These are phyloP conservation scores for Margaritifera margaritifera DNA, from an alignment of 2,888 invertebrate genomes.

Conservation along the genomic window DNA sequence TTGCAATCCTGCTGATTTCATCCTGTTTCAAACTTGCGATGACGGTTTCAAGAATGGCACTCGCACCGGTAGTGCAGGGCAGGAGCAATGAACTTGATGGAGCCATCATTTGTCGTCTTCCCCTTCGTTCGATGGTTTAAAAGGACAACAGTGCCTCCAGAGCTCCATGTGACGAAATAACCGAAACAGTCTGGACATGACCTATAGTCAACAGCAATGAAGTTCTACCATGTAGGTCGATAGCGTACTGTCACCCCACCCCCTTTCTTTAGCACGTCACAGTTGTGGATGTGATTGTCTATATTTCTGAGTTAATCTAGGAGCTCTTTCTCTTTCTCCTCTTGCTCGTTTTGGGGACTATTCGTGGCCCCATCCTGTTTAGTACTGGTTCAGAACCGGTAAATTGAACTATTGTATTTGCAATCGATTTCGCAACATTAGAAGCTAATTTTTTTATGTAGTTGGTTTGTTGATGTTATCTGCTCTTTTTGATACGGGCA, in stretches of 20 bases:
- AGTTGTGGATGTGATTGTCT: conserved; percentile 9
- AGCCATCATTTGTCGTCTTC: not conserved
- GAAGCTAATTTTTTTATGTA: too few species aligned
- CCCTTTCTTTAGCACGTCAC: not conserved
- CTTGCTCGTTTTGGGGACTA: conserved; percentile 6
- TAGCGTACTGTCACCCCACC: not conserved
- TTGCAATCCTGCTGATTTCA: conserved; percentile 2
- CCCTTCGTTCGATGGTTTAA: not conserved
- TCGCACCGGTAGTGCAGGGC: not conserved
- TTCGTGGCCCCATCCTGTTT: not conserved
- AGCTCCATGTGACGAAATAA: not conserved
- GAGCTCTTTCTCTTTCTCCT: not conserved
- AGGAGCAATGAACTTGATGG: not conserved
- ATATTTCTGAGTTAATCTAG: conserved; percentile 5
- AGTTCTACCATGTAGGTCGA: not conserved
- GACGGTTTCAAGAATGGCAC: not conserved
- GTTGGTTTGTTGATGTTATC: too few species aligned
- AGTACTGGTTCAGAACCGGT: not conserved
- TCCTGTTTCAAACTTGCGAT: not conserved
- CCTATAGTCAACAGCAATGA: not conserved
- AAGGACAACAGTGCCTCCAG: not conserved
- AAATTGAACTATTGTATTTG: too few species aligned
- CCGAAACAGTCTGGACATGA: conserved; percentile 6
- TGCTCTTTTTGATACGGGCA: too few species aligned
- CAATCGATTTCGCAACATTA: too few species aligned